Evolutionary conservation across 2,797 vertebrate species (phyloP), one percentile per base, ranked within the genome.

Genomic region (Acomys russatus): DNA sequence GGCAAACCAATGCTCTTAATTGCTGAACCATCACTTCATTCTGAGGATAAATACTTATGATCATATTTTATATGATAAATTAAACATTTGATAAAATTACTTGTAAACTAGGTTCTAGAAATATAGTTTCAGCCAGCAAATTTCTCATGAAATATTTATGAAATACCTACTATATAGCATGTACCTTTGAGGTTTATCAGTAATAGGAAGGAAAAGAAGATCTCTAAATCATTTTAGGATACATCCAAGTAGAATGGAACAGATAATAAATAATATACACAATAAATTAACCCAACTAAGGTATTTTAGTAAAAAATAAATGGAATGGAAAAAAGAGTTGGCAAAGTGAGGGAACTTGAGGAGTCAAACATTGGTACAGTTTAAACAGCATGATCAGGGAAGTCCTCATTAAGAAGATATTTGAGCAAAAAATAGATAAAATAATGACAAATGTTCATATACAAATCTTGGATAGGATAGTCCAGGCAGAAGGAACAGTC

Each of bases 101-200:
- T 22, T 95, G 54, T 15, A 68, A 96, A 73, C 0, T 77, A 9
- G 25, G 63, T 94, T 95, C 73, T 92, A 54, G 20, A 38, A 91
- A 94, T 54, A 77, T 30, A 18, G 56, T 84, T 83, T 80, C 68
- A 85, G 30, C 89, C 38, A 64, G 66, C 6, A 68, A 91, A 77
- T 91, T 91, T 49, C 92, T 71, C 28, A 82, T 73, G 56, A 94
- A 95, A 78, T 66, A 15, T 82, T 91, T 66, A 94, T 63, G 38
- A 56, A 23, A 44, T 30, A 92, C 74, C 66, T 91, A 82, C 33
- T 94, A 54, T 68, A 28, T 70, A 49, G 33, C 18, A 82, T 0
- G n/a, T 83, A 86, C 49, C 68, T 15, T 85, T 82, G 17, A 6
- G 22, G 93, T 78, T 88, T 95, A 91, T 85, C 15, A 64, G 18